These are phyloP conservation scores for Heliothis peltigera DNA, from an alignment of 2,888 invertebrate species.

Conservation along the genomic window DNA sequence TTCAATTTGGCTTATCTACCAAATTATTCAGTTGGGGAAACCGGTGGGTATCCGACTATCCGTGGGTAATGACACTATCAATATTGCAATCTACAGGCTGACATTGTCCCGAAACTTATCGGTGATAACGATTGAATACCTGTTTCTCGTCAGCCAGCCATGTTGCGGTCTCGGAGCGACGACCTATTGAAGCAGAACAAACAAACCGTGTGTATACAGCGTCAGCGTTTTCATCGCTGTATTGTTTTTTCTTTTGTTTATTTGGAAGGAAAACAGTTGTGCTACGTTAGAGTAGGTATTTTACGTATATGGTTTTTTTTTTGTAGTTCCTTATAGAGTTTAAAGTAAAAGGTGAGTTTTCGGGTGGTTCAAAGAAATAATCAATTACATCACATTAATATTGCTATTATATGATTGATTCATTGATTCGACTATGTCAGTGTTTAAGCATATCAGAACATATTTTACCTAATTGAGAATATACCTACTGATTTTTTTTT, in stretches of 20 bases:
- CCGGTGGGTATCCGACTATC: conserved; percentile 13
- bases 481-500: too few relatives aligned
- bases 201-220: conserved; percentile 55
- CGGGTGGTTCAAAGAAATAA: too few relatives aligned
- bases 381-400: too few relatives aligned
- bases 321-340: too few relatives aligned
- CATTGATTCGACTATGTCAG: too few relatives aligned
- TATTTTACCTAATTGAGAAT: too few relatives aligned
- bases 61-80: conserved; percentile 28
- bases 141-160: conserved; percentile 55
- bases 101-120: conserved; percentile 30
- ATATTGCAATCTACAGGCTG: conserved; percentile 11
- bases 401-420: too few relatives aligned
- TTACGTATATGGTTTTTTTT: too few relatives aligned
- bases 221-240: conserved; percentile 63
- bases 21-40: conserved; percentile 1
- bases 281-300: too few relatives aligned
- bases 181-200: conserved; percentile 73
- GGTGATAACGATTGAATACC: conserved; percentile 47
- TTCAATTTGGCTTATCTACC: neutral
- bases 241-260: conserved; percentile 10
- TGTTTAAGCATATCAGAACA: too few relatives aligned
- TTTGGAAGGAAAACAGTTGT: neutral
- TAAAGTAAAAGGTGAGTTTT: too few relatives aligned
- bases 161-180: conserved; percentile 65